phyloP scores from a whole-genome alignment of 2,113 vertebrate genomes.

The Nesospiza acunhae region DNA sequence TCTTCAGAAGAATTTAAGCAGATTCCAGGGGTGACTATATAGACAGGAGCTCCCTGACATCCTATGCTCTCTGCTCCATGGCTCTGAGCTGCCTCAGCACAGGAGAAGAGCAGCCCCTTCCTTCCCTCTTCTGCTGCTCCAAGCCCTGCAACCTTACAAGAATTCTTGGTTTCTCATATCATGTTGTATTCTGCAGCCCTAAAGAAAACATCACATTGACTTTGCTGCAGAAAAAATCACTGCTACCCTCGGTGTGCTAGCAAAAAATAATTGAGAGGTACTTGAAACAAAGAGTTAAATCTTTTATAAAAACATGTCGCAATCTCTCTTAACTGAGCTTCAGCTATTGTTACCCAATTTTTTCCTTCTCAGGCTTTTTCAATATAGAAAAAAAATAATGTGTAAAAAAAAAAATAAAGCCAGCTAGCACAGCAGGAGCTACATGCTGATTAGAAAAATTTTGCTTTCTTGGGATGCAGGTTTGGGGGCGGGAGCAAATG shows the following conservation, averaged over 20 bases:
- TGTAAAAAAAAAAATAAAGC: not conserved
- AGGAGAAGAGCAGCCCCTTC: not conserved
- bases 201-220: not conserved
- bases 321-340: not conserved
- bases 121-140: not conserved
- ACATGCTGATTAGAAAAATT: slow-evolving; percentile 40
- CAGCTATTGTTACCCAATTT: not conserved
- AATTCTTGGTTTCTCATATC: not conserved
- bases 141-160: not conserved
- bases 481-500: not conserved
- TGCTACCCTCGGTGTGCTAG: not conserved
- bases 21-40: not conserved
- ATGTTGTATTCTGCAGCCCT: not conserved
- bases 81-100: not conserved
- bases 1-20: not conserved
- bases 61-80: not conserved
- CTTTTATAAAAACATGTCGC: not conserved
- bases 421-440: slow-evolving; percentile 10
- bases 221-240: not conserved
- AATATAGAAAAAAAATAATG: not conserved
- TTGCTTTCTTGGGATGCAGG: slow-evolving; percentile 1
- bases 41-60: not conserved
- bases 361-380: not conserved
- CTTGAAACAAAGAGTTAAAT: slow-evolving; percentile 44
- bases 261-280: not conserved